Evolutionary conservation across 1,140 invertebrate species (phyloP).

Genomic region (Neodiprion fabricii): DNA sequence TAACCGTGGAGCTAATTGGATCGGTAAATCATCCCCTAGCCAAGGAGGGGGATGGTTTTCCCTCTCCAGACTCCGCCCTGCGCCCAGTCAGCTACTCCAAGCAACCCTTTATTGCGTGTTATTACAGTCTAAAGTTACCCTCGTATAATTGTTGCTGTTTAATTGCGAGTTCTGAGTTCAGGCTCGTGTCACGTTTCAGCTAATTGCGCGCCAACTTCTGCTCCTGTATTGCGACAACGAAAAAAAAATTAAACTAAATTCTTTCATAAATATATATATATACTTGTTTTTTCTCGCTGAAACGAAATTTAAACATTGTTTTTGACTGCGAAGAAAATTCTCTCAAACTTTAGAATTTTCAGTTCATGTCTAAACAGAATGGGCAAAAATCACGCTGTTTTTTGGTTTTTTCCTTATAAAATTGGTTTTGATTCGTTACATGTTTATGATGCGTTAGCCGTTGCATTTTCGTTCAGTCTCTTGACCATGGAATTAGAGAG

Average conservation of each 20-base stretch:
- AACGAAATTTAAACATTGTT: too few relatives aligned
- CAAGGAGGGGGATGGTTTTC: constrained; percentile 36
- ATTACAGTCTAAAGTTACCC: constrained; percentile 65
- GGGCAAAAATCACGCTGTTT: too few relatives aligned
- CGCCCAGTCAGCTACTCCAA: constrained; percentile 47
- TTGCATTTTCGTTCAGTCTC: too few relatives aligned
- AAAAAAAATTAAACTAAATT: not conserved
- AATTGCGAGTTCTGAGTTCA: constrained; percentile 61
- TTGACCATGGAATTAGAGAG: too few relatives aligned
- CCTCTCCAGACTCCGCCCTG: constrained; percentile 27
- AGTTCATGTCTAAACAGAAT: too few relatives aligned
- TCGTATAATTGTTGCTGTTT: constrained; percentile 64
- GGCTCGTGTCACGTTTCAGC: constrained; percentile 47
- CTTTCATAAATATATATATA: too few relatives aligned
- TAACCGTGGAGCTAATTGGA: constrained; percentile 58
- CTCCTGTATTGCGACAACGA: not conserved
- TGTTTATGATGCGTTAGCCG: too few relatives aligned
- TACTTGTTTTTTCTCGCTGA: not conserved
- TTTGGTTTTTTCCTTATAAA: too few relatives aligned
- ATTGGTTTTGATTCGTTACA: too few relatives aligned
- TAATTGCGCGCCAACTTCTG: constrained; percentile 31
- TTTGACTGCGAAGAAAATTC: too few relatives aligned
- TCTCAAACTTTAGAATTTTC: too few relatives aligned
- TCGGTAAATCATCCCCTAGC: constrained; percentile 64
- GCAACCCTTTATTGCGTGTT: constrained; percentile 63